phyloP scores from a whole-genome alignment of 2,113 vertebrate species.

The Antennarius striatus region DNA sequence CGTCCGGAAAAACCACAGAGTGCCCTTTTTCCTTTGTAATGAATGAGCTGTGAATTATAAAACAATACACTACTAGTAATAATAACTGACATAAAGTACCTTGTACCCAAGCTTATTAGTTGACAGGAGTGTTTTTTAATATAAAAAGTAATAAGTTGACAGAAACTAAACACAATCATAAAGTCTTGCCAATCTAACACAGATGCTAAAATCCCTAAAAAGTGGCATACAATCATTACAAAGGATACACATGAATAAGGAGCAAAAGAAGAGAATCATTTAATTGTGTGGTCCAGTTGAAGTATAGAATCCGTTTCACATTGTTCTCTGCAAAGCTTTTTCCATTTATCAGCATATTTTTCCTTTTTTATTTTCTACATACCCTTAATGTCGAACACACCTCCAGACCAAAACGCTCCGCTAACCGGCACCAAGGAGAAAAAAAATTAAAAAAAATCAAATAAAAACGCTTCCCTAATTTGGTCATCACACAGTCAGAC shows the following conservation, averaged over 20 bases:
- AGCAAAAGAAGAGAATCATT: slow-evolving; percentile 65
- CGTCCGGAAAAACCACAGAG: slow-evolving; percentile 79
- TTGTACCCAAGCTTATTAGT: slow-evolving; percentile 89
- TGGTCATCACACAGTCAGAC: slow-evolving; percentile 68
- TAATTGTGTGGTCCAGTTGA: slow-evolving; percentile 81
- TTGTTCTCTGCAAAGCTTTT: slow-evolving; percentile 77
- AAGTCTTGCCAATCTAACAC: slow-evolving; percentile 79
- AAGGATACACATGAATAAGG: slow-evolving; percentile 62
- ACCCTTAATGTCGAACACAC: slow-evolving; percentile 60
- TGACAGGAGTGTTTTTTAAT: slow-evolving; percentile 90
- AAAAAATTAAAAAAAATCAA: too few species aligned
- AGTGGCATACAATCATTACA: slow-evolving; percentile 83
- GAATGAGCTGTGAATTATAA: slow-evolving; percentile 76
- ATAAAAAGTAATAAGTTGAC: slow-evolving; percentile 86
- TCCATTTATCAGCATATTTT: slow-evolving; percentile 26
- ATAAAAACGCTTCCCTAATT: slow-evolving; percentile 72
- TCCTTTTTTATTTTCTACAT: slow-evolving; percentile 58
- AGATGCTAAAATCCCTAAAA: slow-evolving; percentile 74
- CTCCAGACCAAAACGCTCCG: slow-evolving; percentile 68
- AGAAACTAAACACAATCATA: slow-evolving; percentile 82
- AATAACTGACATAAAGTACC: slow-evolving; percentile 85
- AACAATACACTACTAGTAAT: slow-evolving; percentile 55
- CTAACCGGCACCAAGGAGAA: slow-evolving; percentile 52
- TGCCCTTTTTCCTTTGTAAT: slow-evolving; percentile 44
- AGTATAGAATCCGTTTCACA: slow-evolving; percentile 80